Conservation (phyloP, 1,140 invertebrate genomes). For the Zaprionus lachaisei region DNA sequence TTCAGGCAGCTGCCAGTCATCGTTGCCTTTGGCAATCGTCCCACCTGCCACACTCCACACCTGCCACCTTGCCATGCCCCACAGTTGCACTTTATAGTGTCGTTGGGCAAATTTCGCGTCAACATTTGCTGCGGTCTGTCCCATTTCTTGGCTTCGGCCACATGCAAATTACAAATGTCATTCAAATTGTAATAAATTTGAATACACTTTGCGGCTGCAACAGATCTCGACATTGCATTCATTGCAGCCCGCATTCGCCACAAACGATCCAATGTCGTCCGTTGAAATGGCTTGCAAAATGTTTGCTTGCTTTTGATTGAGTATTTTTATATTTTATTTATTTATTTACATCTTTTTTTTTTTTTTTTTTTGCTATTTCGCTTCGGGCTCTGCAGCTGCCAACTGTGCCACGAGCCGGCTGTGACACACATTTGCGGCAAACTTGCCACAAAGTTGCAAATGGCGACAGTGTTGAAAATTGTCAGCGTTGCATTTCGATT, state of each 20-base stretch:
- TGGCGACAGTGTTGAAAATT: slow-evolving; percentile 29
- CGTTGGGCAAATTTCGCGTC: slow-evolving; percentile 12
- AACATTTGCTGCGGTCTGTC: slow-evolving; percentile 24
- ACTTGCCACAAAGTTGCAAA: slow-evolving; percentile 26
- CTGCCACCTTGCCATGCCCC: slow-evolving; percentile 57
- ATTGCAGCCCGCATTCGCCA: background rate
- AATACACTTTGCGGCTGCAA: slow-evolving; percentile 26
- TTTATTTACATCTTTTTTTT: background rate
- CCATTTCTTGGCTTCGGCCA: slow-evolving; percentile 16
- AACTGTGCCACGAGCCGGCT: slow-evolving; percentile 68
- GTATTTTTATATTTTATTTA: slow-evolving; percentile 9
- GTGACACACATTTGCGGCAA: slow-evolving; percentile 45
- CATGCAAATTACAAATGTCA: slow-evolving; percentile 56
- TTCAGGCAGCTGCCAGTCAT: slow-evolving; percentile 46
- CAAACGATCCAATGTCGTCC: slow-evolving; percentile 29
- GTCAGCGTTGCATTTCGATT: slow-evolving; percentile 65
- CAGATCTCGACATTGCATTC: slow-evolving; percentile 23
- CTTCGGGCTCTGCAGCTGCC: slow-evolving; percentile 45
- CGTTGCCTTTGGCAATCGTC: slow-evolving; percentile 69
- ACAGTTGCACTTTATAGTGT: slow-evolving; percentile 23
- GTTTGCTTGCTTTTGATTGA: slow-evolving; percentile 21
- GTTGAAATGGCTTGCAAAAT: slow-evolving; percentile 69
- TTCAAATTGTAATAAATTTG: slow-evolving; percentile 44
- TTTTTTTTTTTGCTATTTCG: slow-evolving; percentile 27
- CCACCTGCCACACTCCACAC: slow-evolving; percentile 48